Base-by-base conservation (phyloP, 2,113 vertebrate genomes). In the Mystacornis crossleyi region DNA sequence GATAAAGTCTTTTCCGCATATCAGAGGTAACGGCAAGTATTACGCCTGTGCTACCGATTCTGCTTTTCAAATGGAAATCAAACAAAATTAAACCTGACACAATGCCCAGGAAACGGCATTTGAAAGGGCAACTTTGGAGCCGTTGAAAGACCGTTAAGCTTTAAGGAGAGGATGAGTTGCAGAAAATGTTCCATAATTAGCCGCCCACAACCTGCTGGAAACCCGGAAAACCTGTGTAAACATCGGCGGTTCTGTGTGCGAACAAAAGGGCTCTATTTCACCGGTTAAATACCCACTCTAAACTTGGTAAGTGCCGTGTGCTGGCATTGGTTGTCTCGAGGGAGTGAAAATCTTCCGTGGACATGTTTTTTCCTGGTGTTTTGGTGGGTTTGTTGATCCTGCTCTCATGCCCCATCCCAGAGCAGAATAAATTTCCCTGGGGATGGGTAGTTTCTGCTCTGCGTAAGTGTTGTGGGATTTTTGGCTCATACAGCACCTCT, bases 121-220 rank as follows among this genome's bases (percentile, higher is more conserved):
- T n/a, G n/a, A n/a, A n/a, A n/a, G n/a, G n/a, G n/a, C n/a, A 34
- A 34, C 4, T 2, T 0, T 8, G 6, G 14, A 15, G 47, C 11
- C 57, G 25, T 29, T 70, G 78, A 50, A 86, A 91, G 77, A 78
- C 43, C 15, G 18, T 40, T 55, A 79, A 53, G 23, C 15, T 74
- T 65, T 15, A 26, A 40, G 62, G 64, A 45, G 50, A 42, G 9
- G 33, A 51, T 8, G 26, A 73, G 33, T 18, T 66, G 58, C 65
- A 71, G 73, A 67, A 82, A 87, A 60, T 0, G 2, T 34, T 34
- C 50, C 11, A 6, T 75, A 55, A 67, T 45, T 51, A 48, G 67
- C 38, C 65, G 28, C 40, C 48, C 48, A 28, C 5, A 4, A 25
- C 26, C 72, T 54, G 47, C 73, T 64, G 60, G 81, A 86, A 51